phyloP scores from a whole-genome alignment of 2,888 invertebrate species.

The Nesidiocoris tenuis region DNA sequence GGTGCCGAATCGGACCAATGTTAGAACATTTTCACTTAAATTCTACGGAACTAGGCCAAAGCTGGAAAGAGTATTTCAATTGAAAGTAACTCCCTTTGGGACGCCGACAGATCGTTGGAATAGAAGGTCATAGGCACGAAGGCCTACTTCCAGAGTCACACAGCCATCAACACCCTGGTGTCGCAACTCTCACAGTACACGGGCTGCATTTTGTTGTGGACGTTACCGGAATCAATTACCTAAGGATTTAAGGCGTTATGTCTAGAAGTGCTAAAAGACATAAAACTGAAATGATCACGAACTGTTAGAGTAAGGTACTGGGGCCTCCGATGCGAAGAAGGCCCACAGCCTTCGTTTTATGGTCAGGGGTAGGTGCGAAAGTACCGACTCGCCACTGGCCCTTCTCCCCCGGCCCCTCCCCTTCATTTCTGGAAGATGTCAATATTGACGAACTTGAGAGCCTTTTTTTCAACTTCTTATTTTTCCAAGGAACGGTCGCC shows the following conservation, averaged over 20 bases:
- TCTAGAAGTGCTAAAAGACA: not conserved
- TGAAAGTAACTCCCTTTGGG: no score
- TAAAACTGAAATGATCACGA: not conserved
- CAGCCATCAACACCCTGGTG: no score
- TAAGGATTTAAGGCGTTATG: not conserved
- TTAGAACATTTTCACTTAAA: no score
- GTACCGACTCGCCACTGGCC: not conserved
- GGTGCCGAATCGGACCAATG: no score
- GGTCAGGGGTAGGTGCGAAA: not conserved
- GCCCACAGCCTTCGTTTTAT: not conserved
- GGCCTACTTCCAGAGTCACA: no score
- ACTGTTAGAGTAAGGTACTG: not conserved
- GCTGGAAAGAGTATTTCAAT: no score
- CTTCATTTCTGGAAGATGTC: slow-evolving; percentile 6
- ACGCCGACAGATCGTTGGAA: no score
- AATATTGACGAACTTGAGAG: slow-evolving; percentile 32
- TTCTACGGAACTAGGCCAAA: no score
- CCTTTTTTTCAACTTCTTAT: slow-evolving; percentile 31
- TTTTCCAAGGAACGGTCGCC: not conserved
- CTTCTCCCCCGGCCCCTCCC: not conserved
- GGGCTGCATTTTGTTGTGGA: not conserved
- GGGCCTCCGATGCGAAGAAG: not conserved
- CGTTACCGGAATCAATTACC: not conserved
- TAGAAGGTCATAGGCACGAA: no score
- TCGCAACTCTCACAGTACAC: no score